Evolutionary conservation across 2,888 invertebrate species (phyloP).

Genomic region (Mesorhabditis belari): DNA sequence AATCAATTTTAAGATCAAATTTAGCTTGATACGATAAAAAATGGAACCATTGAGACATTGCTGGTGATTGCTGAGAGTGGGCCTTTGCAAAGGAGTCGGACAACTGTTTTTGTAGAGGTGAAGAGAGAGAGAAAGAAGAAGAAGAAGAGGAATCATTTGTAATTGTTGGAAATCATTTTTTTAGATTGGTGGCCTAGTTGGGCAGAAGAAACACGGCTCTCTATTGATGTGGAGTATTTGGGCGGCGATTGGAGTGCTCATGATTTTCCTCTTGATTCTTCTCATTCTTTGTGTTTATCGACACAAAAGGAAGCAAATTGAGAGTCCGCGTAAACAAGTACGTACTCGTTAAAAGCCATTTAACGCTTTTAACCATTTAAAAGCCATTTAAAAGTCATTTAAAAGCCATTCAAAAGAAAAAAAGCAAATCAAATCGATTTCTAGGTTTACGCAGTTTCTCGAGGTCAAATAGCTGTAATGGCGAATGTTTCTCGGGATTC

Average conservation of each 20-base stretch:
- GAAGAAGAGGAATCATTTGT: too few species aligned
- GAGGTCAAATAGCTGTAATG: slow-evolving; percentile 4
- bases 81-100: slow-evolving; percentile 16
- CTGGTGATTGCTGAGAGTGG: slow-evolving; percentile 23
- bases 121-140: too few species aligned
- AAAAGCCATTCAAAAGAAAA: neutral
- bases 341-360: neutral
- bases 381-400: too few species aligned
- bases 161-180: neutral
- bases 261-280: slow-evolving; percentile 57
- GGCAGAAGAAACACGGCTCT: slow-evolving; percentile 15
- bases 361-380: neutral
- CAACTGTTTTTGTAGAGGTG: slow-evolving; percentile 38
- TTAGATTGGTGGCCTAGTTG: slow-evolving; percentile 52
- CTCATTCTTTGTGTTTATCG: slow-evolving; percentile 61
- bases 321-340: slow-evolving; percentile 12
- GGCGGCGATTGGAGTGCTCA: slow-evolving; percentile 70
- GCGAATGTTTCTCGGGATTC: slow-evolving; percentile 17
- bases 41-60: neutral
- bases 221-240: slow-evolving; percentile 65
- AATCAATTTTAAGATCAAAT: neutral
- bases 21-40: neutral
- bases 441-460: slow-evolving; percentile 5
- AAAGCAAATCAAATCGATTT: neutral
- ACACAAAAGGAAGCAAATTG: slow-evolving; percentile 12